Evolutionary conservation across 2,888 invertebrate genomes (phyloP).

Genomic region (Nomada flava): DNA sequence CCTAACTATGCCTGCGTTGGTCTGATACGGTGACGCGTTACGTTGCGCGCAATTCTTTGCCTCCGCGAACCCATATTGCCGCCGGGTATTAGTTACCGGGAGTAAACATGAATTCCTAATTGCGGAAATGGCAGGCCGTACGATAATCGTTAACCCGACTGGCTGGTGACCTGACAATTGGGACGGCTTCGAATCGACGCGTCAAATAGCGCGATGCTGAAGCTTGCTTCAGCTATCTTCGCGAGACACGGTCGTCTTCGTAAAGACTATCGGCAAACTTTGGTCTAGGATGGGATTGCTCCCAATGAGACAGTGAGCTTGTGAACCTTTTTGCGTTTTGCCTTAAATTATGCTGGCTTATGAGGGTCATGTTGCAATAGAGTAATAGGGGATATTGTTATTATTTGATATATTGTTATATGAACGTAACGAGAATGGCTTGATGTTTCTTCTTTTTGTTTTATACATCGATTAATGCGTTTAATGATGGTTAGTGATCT

Average conservation of each 20-base stretch:
- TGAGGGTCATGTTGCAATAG: neutral
- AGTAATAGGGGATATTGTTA: no score
- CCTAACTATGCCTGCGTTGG: slow-evolving; percentile 47
- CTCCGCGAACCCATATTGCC: slow-evolving; percentile 36
- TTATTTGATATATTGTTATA: no score
- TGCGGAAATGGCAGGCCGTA: slow-evolving; percentile 74
- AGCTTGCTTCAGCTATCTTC: neutral
- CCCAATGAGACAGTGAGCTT: neutral
- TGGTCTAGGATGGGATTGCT: neutral
- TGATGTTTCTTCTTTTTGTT: no score
- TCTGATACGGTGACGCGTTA: slow-evolving; percentile 48
- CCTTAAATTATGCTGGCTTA: neutral
- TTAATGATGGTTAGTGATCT: no score
- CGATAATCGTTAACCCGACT: slow-evolving; percentile 35
- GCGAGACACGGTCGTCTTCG: neutral
- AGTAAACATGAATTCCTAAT: slow-evolving; percentile 76
- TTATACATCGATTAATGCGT: no score
- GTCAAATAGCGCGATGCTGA: slow-evolving; percentile 4
- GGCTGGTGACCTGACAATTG: slow-evolving; percentile 22
- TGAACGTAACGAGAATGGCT: no score
- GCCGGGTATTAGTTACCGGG: slow-evolving; percentile 63
- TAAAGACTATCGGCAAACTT: neutral
- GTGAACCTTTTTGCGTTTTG: neutral
- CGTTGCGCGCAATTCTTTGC: slow-evolving; percentile 49
- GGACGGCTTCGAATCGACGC: slow-evolving; percentile 5